A percentile compares a stretch with the other conserved stretches of the same genome.
Evolutionary conservation across 1,140 invertebrate genomes (phyloP).

Genomic region (Lepidotrigona ventralis): DNA sequence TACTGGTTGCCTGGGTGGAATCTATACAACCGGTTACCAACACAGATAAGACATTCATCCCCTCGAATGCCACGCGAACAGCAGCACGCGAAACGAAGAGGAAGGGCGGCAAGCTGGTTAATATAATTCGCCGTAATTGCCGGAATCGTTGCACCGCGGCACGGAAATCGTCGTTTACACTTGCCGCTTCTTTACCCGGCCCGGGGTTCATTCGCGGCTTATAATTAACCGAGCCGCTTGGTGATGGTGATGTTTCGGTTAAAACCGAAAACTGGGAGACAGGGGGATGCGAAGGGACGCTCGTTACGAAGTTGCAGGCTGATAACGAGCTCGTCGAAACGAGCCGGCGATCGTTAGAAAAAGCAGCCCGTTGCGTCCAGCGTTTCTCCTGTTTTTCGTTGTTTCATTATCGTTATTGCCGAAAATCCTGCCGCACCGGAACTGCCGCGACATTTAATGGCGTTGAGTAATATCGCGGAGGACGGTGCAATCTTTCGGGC

Average conservation of each 20-base stretch:
- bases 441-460: constrained; percentile 43
- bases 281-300: not conserved
- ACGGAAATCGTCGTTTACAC: constrained; percentile 48
- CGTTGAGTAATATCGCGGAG: constrained; percentile 42
- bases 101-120: constrained; percentile 43
- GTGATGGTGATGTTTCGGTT: not conserved
- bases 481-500: constrained; percentile 22
- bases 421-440: constrained; percentile 29
- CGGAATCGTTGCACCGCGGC: constrained; percentile 40
- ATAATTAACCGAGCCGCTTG: constrained; percentile 56
- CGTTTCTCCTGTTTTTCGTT: not conserved
- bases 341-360: constrained; percentile 42
- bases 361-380: not conserved
- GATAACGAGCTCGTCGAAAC: constrained; percentile 48
- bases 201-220: constrained; percentile 46
- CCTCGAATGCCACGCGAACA: not conserved
- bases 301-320: constrained; percentile 15
- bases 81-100: not conserved
- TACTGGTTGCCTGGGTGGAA: not conserved
- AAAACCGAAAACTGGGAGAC: too few species aligned
- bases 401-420: constrained; percentile 53
- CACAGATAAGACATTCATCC: not conserved
- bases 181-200: constrained; percentile 56
- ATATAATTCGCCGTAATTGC: constrained; percentile 67
- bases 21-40: not conserved